Evolutionary conservation across 2,888 invertebrate genomes (phyloP).

Genomic region (Cheilosia vernalis): DNA sequence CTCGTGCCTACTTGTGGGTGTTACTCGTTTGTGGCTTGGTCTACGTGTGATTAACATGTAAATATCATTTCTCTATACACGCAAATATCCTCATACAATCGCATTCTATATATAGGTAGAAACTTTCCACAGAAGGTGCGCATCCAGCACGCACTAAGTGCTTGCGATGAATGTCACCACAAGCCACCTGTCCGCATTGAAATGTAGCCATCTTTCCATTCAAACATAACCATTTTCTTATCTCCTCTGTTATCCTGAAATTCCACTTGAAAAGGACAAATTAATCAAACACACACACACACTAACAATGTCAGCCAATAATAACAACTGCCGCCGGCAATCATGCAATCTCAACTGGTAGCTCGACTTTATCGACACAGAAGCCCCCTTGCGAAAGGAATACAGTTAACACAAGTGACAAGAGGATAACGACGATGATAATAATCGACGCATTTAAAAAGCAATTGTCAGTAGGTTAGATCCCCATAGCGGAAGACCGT

Average conservation of each 20-base stretch:
- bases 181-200: not conserved
- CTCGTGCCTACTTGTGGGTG: no score
- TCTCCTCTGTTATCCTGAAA: conserved; percentile 1
- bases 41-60: no score
- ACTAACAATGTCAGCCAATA: conserved; percentile 18
- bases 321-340: conserved; percentile 33
- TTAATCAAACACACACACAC: conserved; percentile 33
- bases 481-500: conserved; percentile 46
- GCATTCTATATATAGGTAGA: no score
- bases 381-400: not conserved
- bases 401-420: conserved; percentile 33
- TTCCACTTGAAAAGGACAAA: conserved; percentile 45
- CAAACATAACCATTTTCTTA: not conserved
- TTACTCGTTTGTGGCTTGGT: no score
- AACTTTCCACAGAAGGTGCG: no score
- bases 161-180: not conserved
- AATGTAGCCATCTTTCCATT: not conserved
- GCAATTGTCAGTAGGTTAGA: conserved; percentile 62
- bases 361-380: not conserved
- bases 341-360: conserved; percentile 6
- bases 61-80: no score
- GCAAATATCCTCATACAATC: no score
- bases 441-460: conserved; percentile 70
- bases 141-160: not conserved
- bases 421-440: conserved; percentile 62